Percentiles rank a stretch among this genome's conserved stretches.
Conservation (phyloP, 2,113 vertebrate genomes). For the Campylorhamphus procurvoides region DNA sequence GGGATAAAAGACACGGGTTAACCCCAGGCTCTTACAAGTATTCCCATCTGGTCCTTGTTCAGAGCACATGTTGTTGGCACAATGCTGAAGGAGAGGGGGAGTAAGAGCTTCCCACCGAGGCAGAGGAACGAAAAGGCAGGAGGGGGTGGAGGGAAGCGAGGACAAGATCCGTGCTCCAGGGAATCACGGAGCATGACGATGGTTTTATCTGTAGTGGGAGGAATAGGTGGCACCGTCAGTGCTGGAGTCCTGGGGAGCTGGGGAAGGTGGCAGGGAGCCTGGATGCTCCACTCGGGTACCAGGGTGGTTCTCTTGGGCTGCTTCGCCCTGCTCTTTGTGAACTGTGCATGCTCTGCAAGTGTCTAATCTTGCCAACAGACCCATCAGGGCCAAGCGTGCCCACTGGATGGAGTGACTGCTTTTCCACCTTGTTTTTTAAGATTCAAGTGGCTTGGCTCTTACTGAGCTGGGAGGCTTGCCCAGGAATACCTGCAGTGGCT, state of each 20-base stretch:
- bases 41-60: constrained; percentile 21
- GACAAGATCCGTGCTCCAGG: neutral
- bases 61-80: neutral
- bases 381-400: accelerated
- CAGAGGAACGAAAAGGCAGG: neutral
- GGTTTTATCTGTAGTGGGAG: neutral
- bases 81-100: neutral
- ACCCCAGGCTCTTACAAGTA: neutral
- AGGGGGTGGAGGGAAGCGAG: neutral
- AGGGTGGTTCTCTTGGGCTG: neutral
- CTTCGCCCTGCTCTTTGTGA: neutral
- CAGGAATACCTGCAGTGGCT: neutral
- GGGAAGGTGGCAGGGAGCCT: neutral
- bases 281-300: accelerated
- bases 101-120: neutral
- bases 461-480: neutral
- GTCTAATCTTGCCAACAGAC: neutral
- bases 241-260: neutral
- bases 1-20: constrained; percentile 15
- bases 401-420: accelerated
- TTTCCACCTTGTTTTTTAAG: neutral
- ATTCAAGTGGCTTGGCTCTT: neutral
- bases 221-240: neutral
- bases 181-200: neutral
- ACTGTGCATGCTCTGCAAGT: neutral